Base-by-base conservation (phyloP, 1,140 invertebrate genomes). In the Ceratina japonica region DNA sequence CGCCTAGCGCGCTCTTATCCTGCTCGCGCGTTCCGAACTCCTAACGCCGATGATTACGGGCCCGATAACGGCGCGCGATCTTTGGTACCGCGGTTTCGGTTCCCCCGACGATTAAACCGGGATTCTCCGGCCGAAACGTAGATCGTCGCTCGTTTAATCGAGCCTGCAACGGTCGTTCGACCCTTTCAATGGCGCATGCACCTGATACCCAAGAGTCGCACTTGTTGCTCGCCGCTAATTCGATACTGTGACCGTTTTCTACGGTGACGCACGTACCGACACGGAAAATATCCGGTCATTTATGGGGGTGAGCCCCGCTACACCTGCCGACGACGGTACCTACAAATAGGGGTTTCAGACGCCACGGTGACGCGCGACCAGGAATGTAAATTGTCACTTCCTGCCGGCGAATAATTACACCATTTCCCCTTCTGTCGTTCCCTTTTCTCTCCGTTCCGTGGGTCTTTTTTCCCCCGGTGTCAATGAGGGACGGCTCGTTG, bases 271-370 rank as follows among this genome's bases (percentile, higher is more conserved):
- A 84, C 82, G 82, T 85, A 88, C 87, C 83, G 85, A 87, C 89
- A 86, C 59, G 72, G 82, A 85, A 88, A 87, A 89, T 90, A 89
- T 90, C 89, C 87, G 88, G 88, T 87, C 83, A 81, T 81, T 87
- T 83, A 86, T 72, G 84, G 85, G 85, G 85, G 81, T 86, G 85
- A 75, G 52, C 62, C 37, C 37, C 37, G 54, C 49, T 81, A 82
- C 84, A 82, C 75, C 84, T 85, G 83, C 75, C 27, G 49, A 59
- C n/a, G n/a, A n/a, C 54, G 15, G 54, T n/a, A 56, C 27, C 75
- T 59, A 83, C 83, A 74, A 89, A 82, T 81, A 73, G 78, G 80
- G 81, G 80, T 79, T 87, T 84, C 79, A 61, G 73, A 82, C 76
- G 79, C 5, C 37, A 44, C 37, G 37, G 73, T 51, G 82, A 80